Evolutionary conservation across 1,140 invertebrate species (phyloP), one percentile per base, ranked within the genome.

Genomic region (Hycleus cichorii): DNA sequence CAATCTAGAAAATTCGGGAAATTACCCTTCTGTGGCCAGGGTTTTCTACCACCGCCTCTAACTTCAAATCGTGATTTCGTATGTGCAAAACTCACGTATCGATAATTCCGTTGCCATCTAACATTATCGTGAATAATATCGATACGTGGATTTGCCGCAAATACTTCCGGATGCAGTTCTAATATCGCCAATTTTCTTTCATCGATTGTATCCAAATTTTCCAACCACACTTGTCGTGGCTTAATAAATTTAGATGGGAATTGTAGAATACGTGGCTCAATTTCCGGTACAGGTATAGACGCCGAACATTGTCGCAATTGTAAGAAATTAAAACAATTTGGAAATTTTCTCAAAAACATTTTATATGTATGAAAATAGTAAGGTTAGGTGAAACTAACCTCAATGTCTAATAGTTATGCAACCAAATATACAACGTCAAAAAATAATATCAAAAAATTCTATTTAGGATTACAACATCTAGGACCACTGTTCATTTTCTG

Each of bases 11-110:
- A 11, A 18, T 25, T 39, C 49, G 1, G 18, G 18, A 18, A 18
- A 11, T 27, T 69, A 57, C 93, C 94, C 78, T 99, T 99, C 71
- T 99, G 97, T 5, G 89, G 91, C 91, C 93, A 96, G 0, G 95
- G 95, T 69, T 97, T 98, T 38, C 81, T 77, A 3, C 89, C 92
- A 54, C 93, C 91, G 51, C 95, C 94, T 47, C 81, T 75, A 52
- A 93, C 83, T 79, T 99, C 96, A 11, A 87, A 85, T 53, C 89
- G 77, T 1, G 83, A 84, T 74, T 88, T 86, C 4, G 85, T 80
- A 67, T 86, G 83, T 1, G 83, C 84, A 75, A 84, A 89, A 62
- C 80, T 82, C 48, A 98, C 87, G 77, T 78, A 85, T 72, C 83
- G 81, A 74, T 95, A 97, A 53, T 85, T 81, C 62, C 64, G 78